Conservation (phyloP, 1,140 invertebrate species). For the Pseudomyrmex sp. region DNA sequence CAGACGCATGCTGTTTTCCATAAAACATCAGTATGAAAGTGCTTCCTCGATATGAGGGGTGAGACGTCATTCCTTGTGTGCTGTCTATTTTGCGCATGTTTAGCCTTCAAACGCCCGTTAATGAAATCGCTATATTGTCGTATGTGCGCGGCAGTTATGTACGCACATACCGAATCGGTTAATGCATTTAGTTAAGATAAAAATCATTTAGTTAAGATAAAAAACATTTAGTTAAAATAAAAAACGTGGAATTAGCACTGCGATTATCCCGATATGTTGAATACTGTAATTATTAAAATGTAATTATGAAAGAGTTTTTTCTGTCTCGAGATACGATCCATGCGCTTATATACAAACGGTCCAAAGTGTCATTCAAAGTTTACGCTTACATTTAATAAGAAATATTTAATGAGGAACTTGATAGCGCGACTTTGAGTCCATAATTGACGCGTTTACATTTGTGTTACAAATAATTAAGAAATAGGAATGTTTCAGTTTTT, state of each 20-base stretch:
- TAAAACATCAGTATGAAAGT: slow-evolving; percentile 77
- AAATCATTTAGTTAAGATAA: not conserved
- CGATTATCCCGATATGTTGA: too few species aligned
- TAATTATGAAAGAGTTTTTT: too few species aligned
- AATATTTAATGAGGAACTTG: too few species aligned
- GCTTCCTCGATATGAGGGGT: slow-evolving; percentile 63
- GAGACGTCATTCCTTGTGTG: slow-evolving; percentile 37
- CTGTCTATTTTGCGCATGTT: slow-evolving; percentile 66
- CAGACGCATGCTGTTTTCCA: slow-evolving; percentile 69
- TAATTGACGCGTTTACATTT: too few species aligned
- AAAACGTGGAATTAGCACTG: not conserved
- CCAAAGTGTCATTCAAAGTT: too few species aligned
- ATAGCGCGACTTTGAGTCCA: too few species aligned
- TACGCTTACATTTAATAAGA: too few species aligned
- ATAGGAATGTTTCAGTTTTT: not conserved
- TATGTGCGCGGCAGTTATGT: slow-evolving; percentile 61
- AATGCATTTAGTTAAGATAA: slow-evolving; percentile 31
- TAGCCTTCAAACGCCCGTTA: slow-evolving; percentile 73
- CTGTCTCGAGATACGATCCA: too few species aligned
- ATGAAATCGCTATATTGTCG: slow-evolving; percentile 58
- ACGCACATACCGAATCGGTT: slow-evolving; percentile 6
- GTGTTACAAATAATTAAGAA: not conserved
- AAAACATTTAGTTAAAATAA: not conserved
- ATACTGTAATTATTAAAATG: too few species aligned
- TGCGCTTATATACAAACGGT: too few species aligned